phyloP scores from a whole-genome alignment of 2,113 vertebrate species.

The Anser cygnoides region DNA sequence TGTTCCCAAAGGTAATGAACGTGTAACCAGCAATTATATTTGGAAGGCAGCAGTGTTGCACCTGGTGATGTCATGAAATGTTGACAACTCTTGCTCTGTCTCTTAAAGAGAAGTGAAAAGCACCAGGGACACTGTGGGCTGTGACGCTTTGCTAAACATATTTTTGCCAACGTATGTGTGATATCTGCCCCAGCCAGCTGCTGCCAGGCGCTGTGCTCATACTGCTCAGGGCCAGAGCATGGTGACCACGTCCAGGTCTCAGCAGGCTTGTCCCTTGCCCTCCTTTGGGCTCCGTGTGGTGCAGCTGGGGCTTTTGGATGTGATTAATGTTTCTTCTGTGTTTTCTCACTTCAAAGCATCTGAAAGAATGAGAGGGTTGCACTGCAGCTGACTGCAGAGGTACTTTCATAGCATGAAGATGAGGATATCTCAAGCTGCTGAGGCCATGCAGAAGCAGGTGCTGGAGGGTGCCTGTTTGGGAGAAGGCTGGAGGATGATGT shows the following conservation, averaged over 20 bases:
- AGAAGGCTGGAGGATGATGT: not conserved
- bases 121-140: not conserved
- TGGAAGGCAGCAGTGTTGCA: not conserved
- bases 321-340: not conserved
- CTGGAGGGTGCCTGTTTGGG: not conserved
- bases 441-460: not conserved
- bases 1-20: conserved; percentile 15
- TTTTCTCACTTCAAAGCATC: not conserved
- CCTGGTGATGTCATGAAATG: not conserved
- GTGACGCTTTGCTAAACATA: not conserved
- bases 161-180: not conserved
- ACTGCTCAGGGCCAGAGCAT: not conserved
- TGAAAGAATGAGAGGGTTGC: not conserved
- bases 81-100: not conserved
- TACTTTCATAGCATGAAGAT: not conserved
- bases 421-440: not conserved
- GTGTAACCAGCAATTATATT: not conserved
- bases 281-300: not conserved
- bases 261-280: not conserved
- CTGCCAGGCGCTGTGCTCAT: not conserved
- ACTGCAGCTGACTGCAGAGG: not conserved
- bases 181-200: not conserved
- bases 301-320: not conserved
- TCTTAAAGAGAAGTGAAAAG: not conserved
- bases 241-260: not conserved